Evolutionary conservation across 2,888 invertebrate species (phyloP), one percentile per base, ranked within the genome.

Genomic region (Troides aeacus): DNA sequence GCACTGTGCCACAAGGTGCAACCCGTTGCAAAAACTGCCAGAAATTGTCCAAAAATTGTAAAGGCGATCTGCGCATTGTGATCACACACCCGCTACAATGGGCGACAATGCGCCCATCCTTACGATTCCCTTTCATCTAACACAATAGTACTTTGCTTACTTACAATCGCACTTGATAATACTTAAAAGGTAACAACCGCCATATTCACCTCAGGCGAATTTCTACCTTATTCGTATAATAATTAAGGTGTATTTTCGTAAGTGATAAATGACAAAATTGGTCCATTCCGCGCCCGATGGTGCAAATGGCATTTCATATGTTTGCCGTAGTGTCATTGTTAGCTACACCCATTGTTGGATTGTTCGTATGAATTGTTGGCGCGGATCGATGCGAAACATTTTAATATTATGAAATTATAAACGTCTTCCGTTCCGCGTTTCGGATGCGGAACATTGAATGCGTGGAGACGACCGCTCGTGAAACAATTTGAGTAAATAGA

Each of bases 331-430:
- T 89, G 90, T 91, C 92, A 92, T 92, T 92, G 92, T 92, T 91
- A 90, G 86, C 83, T 89, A 90, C 81, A 89, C 90, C 88, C 82
- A 90, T 92, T 92, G 91, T 92, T 76, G 77, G 75, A 89, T 92
- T 92, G 91, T 92, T 90, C 85, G 79, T 77, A 74, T 72, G 77
- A 77, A 82, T 89, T 89, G 91, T 90, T 84, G 80, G 79, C 69
- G 74, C 75, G 80, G 83, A 90, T 91, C 90, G 89, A 91, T 91
- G 90, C 81, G 90, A 92, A 91, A 92, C 92, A 91, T 92, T 92
- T 91, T 92, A 92, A 92, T 92, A 92, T 91, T 89, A 87, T 88
- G 87, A 90, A 92, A 92, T 91, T 92, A 92, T 91, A 88, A 89
- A 90, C 85, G 90, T 92, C 90, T 92, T 92, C 90, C 90, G 89